Conservation (phyloP, 2,113 vertebrate genomes). For the Corythaeola cristata region DNA sequence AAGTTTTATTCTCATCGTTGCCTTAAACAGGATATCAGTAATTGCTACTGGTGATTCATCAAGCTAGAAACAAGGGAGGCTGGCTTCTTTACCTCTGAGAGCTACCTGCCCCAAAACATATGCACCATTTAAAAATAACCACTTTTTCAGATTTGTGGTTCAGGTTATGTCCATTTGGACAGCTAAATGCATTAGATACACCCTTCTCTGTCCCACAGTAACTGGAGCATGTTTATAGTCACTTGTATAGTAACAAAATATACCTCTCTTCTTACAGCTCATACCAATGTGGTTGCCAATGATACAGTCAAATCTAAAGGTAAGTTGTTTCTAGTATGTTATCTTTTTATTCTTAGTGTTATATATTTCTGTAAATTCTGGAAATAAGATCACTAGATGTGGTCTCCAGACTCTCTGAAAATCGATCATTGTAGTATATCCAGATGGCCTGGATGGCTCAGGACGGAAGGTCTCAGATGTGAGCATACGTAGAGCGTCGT, state of each 20-base stretch:
- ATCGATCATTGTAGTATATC: not conserved
- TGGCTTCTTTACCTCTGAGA: not conserved
- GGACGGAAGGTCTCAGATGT: not conserved
- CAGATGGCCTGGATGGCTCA: not conserved
- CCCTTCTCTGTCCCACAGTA: not conserved
- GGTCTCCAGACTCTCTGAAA: not conserved
- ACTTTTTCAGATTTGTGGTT: not conserved
- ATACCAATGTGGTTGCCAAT: conserved; percentile 99
- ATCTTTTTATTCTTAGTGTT: not conserved
- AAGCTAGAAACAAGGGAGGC: not conserved
- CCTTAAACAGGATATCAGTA: conserved; percentile 26
- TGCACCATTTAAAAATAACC: not conserved
- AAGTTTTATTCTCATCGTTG: not conserved
- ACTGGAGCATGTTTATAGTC: not conserved
- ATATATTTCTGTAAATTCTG: not conserved
- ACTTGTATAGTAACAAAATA: not conserved
- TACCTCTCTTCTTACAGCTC: conserved; percentile 79
- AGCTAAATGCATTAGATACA: not conserved
- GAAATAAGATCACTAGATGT: not conserved
- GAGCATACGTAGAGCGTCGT: not conserved
- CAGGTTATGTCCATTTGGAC: not conserved
- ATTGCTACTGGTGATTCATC: not conserved
- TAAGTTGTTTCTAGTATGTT: conserved; percentile 62
- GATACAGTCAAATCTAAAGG: conserved; percentile 98
- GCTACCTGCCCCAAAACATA: not conserved